These are phyloP conservation scores for Volucella inflata DNA, from an alignment of 2,888 invertebrate genomes.

Conservation along the genomic window DNA sequence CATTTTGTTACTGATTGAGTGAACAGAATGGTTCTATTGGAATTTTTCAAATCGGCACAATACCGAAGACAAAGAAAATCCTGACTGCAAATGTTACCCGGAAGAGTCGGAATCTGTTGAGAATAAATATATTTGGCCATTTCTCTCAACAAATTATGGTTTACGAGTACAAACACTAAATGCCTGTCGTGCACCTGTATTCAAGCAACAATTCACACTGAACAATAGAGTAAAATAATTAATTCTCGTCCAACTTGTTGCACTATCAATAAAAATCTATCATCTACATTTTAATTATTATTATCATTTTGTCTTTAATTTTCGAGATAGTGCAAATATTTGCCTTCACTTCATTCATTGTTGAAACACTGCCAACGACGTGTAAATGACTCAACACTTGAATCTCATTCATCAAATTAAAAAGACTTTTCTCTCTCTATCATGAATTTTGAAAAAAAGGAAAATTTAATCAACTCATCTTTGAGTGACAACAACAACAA, in stretches of 20 bases:
- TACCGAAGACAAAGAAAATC: no score
- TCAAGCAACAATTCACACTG: conserved; percentile 51
- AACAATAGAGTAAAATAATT: conserved; percentile 47
- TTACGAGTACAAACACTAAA: conserved; percentile 19
- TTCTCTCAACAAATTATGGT: conserved; percentile 7
- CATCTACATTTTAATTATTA: conserved; percentile 15
- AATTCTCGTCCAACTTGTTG: conserved; percentile 70
- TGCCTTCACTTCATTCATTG: conserved; percentile 42
- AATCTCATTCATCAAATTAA: conserved; percentile 70
- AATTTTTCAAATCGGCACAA: no score
- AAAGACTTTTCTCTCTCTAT: conserved; percentile 8
- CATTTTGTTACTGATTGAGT: conserved; percentile 42
- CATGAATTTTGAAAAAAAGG: neutral
- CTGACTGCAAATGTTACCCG: no score
- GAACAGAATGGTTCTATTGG: neutral
- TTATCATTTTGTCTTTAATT: neutral
- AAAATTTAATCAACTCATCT: conserved; percentile 23
- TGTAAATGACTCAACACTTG: conserved; percentile 74
- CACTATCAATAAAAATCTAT: conserved; percentile 65
- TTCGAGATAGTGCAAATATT: neutral
- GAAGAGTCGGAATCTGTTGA: no score
- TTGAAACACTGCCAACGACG: conserved; percentile 70
- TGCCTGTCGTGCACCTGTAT: conserved; percentile 45
- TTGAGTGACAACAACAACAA: conserved; percentile 62
- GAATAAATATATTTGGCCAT: no score